Base-by-base conservation (phyloP, 2,113 vertebrate genomes). In the Stigmatopora nigra region DNA sequence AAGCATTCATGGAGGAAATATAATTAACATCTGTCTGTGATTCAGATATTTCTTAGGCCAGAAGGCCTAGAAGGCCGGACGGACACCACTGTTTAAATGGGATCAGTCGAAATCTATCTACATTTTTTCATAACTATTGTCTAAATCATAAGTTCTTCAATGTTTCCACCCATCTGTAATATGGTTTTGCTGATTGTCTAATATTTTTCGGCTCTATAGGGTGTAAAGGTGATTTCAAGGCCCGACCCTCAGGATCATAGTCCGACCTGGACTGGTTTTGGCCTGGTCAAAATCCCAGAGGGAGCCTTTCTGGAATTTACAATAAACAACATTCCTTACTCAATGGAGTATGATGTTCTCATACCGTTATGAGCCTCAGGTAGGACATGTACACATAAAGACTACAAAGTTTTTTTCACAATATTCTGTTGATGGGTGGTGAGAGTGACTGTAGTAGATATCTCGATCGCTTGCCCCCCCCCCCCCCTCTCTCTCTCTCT, bases 331-430 rank as follows among this genome's bases (percentile, higher is more conserved):
- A 92, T 99, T 67, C 97, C 96, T 0, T 90, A 92, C 80, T 96
- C 95, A 63, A 98, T 98, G 95, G 96, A 98, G 64, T 99, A 99
- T 0, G 93, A 98, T 60, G 84, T 99, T 58, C 61, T 99, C 41
- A 89, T 99, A n/a, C 79, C 96, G 96, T 76, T 98, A 98, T 0
- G 97, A 99, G 72, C 96, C 96, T 0, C 97, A 99, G 95, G 97
- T 98, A 76, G 0, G 63, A 60, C 0, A 0, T 38, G 7, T 14
- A 5, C 20, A 8, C 20, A 53, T 22, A 19, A 53, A 22, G 10
- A 53, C 19, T 53, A 6, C 10, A 22, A 52, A 52, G 19, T 1
- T 4, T 20, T 12, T 52, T 52, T 20, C 11, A 9, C 20, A 19
- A 53, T 22, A 53, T 2, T 7, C 16, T 19, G 48, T 51, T 17